Conservation (phyloP, 2,113 vertebrate species). For the Pogonocichla stellata region DNA sequence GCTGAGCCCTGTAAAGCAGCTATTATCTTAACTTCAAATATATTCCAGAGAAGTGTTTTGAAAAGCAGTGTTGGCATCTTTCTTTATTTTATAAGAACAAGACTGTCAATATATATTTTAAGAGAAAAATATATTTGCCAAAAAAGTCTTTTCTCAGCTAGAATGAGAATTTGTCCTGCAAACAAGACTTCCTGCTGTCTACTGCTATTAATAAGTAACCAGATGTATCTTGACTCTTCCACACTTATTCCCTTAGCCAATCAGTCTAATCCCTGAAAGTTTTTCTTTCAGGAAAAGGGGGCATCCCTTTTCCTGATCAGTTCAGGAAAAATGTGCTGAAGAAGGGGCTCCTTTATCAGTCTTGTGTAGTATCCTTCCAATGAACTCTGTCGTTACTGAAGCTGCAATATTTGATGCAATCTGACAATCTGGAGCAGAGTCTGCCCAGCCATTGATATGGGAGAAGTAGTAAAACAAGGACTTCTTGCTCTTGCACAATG, state of each 20-base stretch:
- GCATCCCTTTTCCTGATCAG: background rate
- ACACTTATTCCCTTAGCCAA: background rate
- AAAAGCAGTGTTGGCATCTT: background rate
- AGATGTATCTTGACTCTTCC: background rate
- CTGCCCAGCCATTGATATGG: background rate
- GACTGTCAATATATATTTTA: background rate
- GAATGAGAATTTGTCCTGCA: background rate
- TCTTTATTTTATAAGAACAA: background rate
- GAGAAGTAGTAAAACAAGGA: background rate
- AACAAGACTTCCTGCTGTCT: background rate
- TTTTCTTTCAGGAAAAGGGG: rapidly evolving
- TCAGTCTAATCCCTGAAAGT: background rate
- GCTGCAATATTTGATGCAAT: background rate
- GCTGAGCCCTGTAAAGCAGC: background rate
- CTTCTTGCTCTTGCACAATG: background rate
- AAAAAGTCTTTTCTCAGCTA: background rate
- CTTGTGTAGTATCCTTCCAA: background rate
- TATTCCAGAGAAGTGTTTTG: background rate
- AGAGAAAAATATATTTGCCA: background rate
- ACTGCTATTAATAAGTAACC: background rate
- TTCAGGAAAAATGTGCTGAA: background rate
- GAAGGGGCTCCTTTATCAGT: background rate
- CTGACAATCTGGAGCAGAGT: background rate
- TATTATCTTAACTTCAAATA: conserved; percentile 1
- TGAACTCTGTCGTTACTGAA: background rate